Base-by-base conservation (phyloP, 2,888 invertebrate genomes). In the Endomychus coccineus region DNA sequence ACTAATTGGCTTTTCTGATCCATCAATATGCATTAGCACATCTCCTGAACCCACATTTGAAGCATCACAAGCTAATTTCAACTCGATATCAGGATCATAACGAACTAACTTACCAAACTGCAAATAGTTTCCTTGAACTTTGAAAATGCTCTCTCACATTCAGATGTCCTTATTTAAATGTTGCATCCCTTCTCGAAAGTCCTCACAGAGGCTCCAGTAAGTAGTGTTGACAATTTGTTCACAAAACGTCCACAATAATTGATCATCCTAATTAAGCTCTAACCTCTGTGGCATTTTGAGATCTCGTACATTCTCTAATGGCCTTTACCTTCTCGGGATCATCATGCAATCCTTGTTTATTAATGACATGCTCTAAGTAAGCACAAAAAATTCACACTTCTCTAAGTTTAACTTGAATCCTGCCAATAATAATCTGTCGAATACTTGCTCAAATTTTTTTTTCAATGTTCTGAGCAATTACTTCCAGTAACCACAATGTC, bases 31-130 rank as follows among this genome's bases (percentile, higher is more conserved):
- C 1, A 37, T 15, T 10, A 56, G 35, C 12, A 54, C 51, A 1
- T 49, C 52, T 3, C 54, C 56, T 15, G 54, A 34, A 7, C 55
- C 57, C 9, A 44, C 39, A 21, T 44, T 27, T 11, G 47, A 44
- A 4, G 51, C 50, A 30, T 51, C 55, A 28, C 49, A 39, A 11
- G 33, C 21, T 13, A 39, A 10, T 17, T 34, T 39, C 21, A 39
- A 28, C 2, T 10, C 23, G 13, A 23, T 23, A 4, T 29, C 29
- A 17, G 39, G 34, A 13, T 39, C 34, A 28, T 16, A 39, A 34
- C 34, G 34, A n/a, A n/a, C n/a, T n/a, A n/a, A n/a, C n/a, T n/a
- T n/a, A n/a, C n/a, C n/a, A n/a, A n/a, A n/a, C n/a, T n/a, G n/a
- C n/a, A n/a, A n/a, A n/a, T n/a, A n/a, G n/a, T n/a, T n/a, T n/a